These are phyloP conservation scores for Trinorchestia longiramus DNA, from an alignment of 1,140 invertebrate genomes.

Conservation along the genomic window DNA sequence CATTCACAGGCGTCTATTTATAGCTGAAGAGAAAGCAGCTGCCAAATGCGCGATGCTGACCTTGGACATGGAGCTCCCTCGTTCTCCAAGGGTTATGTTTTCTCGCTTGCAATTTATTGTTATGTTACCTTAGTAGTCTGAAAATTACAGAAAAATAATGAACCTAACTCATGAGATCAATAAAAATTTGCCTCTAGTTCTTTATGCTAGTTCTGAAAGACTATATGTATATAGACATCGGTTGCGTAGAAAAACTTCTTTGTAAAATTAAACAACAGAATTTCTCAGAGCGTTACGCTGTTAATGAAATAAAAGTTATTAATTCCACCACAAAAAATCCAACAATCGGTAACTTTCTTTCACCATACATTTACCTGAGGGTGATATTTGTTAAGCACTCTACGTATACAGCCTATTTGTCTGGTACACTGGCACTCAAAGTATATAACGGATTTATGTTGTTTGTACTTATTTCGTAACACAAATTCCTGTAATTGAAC, in stretches of 20 bases:
- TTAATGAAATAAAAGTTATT: not conserved
- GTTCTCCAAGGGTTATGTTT: not conserved
- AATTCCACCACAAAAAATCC: not conserved
- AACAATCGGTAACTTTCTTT: not conserved
- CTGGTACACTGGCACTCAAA: not conserved
- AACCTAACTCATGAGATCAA: not conserved
- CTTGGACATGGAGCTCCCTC: not conserved
- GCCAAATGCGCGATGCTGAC: conserved; percentile 52
- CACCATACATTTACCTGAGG: not conserved
- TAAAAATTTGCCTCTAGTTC: not conserved
- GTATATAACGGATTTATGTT: not conserved
- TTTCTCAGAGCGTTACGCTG: not conserved
- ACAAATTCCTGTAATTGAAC: not conserved
- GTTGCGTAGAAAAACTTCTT: not conserved
- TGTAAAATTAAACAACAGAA: not conserved
- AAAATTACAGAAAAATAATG: not conserved
- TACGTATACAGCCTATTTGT: not conserved
- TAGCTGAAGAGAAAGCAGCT: conserved; percentile 39
- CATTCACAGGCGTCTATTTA: conserved; percentile 24
- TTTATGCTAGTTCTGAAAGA: not conserved
- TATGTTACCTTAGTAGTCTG: not conserved
- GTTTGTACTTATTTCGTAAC: not conserved
- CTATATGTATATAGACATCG: not conserved
- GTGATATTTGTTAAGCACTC: not conserved
- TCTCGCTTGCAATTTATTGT: not conserved